These are phyloP conservation scores for Trachymyrmex cornetzi DNA, from an alignment of 1,140 invertebrate genomes.

Conservation along the genomic window DNA sequence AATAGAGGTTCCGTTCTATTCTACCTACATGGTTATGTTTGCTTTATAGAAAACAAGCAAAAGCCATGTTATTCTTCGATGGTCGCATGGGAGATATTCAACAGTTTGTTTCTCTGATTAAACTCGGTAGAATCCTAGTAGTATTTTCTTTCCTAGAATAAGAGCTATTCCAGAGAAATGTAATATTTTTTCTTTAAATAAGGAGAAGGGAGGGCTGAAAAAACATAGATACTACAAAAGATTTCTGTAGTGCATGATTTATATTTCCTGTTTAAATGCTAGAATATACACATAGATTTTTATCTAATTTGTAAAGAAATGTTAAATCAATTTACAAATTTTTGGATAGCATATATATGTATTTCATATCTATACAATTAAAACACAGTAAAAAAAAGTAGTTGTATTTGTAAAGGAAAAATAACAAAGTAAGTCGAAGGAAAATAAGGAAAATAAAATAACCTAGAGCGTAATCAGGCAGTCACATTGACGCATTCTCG, in stretches of 20 bases:
- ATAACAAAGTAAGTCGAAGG: background rate
- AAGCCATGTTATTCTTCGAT: conserved; percentile 49
- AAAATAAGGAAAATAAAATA: background rate
- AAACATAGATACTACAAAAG: background rate
- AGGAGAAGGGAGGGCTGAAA: background rate
- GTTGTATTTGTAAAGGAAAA: background rate
- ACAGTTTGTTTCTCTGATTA: conserved; percentile 63
- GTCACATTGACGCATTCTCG: conserved; percentile 3
- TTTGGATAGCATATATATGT: background rate
- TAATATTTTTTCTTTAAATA: conserved; percentile 60
- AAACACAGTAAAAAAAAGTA: background rate
- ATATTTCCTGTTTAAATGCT: conserved; percentile 16
- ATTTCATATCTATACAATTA: background rate
- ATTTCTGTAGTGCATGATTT: conserved; percentile 33
- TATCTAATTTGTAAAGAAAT: background rate
- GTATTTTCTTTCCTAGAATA: conserved; percentile 41
- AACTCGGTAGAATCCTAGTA: conserved; percentile 47
- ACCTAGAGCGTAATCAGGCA: background rate
- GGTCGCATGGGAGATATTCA: conserved; percentile 65
- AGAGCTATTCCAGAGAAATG: conserved; percentile 31
- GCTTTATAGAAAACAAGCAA: conserved; percentile 74
- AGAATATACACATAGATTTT: background rate
- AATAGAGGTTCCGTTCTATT: conserved; percentile 57
- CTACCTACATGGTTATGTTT: conserved; percentile 49
- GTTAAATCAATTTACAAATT: background rate